Evolutionary conservation across 2,113 vertebrate species (phyloP), one percentile per base, ranked within the genome.

Genomic region (Dendropsophus ebraccatus): DNA sequence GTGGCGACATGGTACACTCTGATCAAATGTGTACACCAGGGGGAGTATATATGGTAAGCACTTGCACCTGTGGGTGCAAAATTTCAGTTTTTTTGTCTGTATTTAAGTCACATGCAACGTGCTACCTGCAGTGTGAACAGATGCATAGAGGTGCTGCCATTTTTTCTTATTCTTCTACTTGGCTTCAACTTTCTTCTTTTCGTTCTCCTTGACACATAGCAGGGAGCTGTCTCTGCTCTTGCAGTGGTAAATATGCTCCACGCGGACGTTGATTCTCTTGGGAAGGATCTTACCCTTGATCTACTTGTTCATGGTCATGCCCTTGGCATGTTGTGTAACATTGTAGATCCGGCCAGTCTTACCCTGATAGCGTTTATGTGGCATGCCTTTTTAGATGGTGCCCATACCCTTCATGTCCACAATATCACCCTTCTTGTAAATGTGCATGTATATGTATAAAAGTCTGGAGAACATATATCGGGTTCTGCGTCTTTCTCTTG

Each of bases 381-480:
- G 98, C 98, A 99, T 99, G 49, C 98, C 98, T 91, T 98, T 97
- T 92, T 99, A 97, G 90, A 99, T 89, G 85, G 98, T 98, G 87
- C 98, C 98, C 93, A 97, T 99, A 89, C 98, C 98, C 98, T 99
- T 99, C 88, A 99, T 99, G 88, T 99, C 98, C 90, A 99, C 98
- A 77, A 99, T 99, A 89, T 99, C 98, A 16, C 97, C 97, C 91
- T 99, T 99, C 94, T 95, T 99, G 91, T 99, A 99, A 92, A 99
- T 99, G 84, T 97, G 96, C 98, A 99, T 99, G 28, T 99, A 99
- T 0, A 97, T 99, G 98, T 82, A 99, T 99, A 99, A 99, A 0
- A 94, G 96, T 89, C 97, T 94, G 14, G 97, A 96, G 87, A 99
- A 99, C 98, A 99, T 99, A 10, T 99, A 99, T 90, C 98, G 94